Percentiles rank a stretch among this genome's conserved stretches.
phyloP scores from a whole-genome alignment of 2,113 vertebrate genomes.

The Microtus pennsylvanicus region DNA sequence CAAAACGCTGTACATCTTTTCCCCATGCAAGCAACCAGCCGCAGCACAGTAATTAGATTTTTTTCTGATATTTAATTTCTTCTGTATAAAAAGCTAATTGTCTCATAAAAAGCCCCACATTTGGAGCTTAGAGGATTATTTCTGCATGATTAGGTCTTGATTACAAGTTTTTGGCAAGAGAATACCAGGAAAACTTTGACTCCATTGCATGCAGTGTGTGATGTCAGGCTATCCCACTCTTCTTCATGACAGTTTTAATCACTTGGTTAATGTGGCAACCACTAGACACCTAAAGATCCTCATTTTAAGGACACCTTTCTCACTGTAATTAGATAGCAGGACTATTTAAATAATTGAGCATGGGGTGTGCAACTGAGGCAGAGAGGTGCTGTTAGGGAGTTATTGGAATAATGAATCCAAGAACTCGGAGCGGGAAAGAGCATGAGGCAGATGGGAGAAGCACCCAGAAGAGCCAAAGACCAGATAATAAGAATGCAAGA shows the following conservation, averaged over 20 bases:
- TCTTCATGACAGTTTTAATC: neutral
- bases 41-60: neutral
- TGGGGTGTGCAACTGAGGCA: neutral
- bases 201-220: neutral
- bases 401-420: neutral
- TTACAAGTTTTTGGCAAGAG: constrained; percentile 19
- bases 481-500: neutral
- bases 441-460: too few relatives aligned
- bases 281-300: neutral
- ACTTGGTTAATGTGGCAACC: neutral
- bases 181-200: neutral
- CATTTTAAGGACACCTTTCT: neutral
- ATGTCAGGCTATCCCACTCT: neutral
- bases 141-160: constrained; percentile 32
- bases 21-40: neutral
- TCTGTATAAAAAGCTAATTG: neutral
- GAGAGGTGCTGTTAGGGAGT: neutral
- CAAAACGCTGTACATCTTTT: neutral
- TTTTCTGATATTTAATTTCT: constrained; percentile 42
- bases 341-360: neutral
- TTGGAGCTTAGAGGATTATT: constrained; percentile 48
- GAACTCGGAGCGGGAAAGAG: neutral
- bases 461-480: neutral
- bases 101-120: neutral
- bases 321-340: neutral